phyloP scores from a whole-genome alignment of 2,113 vertebrate species.

The Dinomys branickii region DNA sequence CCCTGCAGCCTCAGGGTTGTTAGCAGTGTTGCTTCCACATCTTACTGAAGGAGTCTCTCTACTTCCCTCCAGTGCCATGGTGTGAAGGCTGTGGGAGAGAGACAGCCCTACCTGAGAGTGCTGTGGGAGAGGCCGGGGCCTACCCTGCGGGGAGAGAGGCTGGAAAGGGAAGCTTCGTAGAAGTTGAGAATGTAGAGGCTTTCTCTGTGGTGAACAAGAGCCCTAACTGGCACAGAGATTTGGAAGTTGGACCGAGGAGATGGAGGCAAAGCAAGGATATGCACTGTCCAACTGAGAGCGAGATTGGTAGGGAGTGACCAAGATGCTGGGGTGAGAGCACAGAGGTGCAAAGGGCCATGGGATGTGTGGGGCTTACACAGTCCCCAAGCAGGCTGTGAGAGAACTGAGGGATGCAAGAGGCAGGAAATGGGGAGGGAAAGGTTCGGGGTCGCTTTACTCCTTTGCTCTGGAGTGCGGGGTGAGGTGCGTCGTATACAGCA shows the following conservation, averaged over 20 bases:
- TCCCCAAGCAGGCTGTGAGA: not conserved
- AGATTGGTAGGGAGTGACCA: not conserved
- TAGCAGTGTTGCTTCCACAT: not conserved
- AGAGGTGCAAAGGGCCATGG: not conserved
- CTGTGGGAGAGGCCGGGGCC: not conserved
- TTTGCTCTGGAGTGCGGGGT: not conserved
- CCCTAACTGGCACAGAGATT: not conserved
- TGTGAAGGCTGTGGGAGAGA: not conserved
- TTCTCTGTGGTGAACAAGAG: not conserved
- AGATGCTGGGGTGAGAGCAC: not conserved
- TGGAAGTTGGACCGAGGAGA: not conserved
- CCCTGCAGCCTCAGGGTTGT: not conserved
- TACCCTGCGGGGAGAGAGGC: not conserved
- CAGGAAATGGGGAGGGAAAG: too few relatives aligned
- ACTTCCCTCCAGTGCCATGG: not conserved
- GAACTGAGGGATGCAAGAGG: not conserved
- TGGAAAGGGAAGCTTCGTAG: not conserved
- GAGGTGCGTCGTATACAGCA: rapidly evolving
- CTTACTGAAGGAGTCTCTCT: not conserved
- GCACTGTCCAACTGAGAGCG: not conserved
- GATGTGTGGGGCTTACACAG: not conserved
- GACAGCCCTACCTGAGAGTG: not conserved
- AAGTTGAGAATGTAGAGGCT: not conserved
- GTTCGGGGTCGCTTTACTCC: not conserved
- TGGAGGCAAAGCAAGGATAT: not conserved